Percentiles rank a stretch among this genome's conserved stretches.
phyloP scores from a whole-genome alignment of 2,888 invertebrate species.

The Macrostomum cliftonense region DNA sequence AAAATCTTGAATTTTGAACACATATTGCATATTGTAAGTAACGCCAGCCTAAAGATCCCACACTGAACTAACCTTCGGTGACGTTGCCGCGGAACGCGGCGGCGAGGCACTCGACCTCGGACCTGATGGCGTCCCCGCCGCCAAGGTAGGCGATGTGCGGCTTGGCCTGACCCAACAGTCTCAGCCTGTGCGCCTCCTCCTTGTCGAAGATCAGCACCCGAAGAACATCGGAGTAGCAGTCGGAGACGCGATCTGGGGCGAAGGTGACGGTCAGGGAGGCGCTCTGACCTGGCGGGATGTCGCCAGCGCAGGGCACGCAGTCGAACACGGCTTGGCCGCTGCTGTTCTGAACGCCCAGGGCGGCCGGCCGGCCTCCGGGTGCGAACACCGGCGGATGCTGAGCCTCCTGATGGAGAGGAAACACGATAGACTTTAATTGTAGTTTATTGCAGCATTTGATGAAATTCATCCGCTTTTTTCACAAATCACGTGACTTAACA shows the following conservation, averaged over 20 bases:
- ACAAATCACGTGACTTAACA: too few species aligned
- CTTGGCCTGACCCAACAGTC: slow-evolving; percentile 23
- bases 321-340: slow-evolving; percentile 36
- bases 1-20: too few species aligned
- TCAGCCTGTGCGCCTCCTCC: slow-evolving; percentile 29
- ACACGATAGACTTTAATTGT: too few species aligned
- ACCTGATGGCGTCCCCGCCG: slow-evolving; percentile 22
- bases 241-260: slow-evolving; percentile 33
- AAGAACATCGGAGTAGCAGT: slow-evolving; percentile 30
- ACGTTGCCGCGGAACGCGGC: slow-evolving; percentile 12
- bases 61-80: too few species aligned
- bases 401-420: not conserved
- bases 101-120: slow-evolving; percentile 25
- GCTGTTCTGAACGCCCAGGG: slow-evolving; percentile 31
- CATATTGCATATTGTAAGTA: too few species aligned
- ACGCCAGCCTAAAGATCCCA: too few species aligned
- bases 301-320: slow-evolving; percentile 29
- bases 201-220: slow-evolving; percentile 30
- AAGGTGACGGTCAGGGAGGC: slow-evolving; percentile 26
- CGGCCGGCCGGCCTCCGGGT: not conserved
- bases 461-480: too few species aligned
- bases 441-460: too few species aligned
- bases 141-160: slow-evolving; percentile 27
- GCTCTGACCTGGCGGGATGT: slow-evolving; percentile 22
- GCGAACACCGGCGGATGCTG: not conserved